These are phyloP conservation scores for Folsomia manolachei DNA, from an alignment of 2,888 invertebrate species.

Conservation along the genomic window DNA sequence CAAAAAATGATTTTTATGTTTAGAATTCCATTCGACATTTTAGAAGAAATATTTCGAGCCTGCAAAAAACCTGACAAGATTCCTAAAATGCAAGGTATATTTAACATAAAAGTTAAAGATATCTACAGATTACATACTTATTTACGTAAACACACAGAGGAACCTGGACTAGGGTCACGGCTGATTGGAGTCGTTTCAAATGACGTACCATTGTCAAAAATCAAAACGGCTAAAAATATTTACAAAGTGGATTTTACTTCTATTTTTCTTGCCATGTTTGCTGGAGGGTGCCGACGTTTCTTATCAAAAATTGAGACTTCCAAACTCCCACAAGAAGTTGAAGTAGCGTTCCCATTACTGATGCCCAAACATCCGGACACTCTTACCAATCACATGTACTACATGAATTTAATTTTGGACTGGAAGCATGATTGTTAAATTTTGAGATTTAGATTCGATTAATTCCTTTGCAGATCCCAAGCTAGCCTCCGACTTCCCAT, in stretches of 20 bases:
- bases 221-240: not conserved
- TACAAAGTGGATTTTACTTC: slow-evolving; percentile 1
- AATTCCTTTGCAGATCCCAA: not conserved
- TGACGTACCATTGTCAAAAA: not conserved
- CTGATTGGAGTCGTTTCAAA: not conserved
- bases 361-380: not conserved
- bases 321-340: not conserved
- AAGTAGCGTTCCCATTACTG: not conserved
- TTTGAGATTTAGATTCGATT: not conserved
- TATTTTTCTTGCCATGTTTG: not conserved
- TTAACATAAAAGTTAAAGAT: not conserved
- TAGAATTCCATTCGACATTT: not conserved
- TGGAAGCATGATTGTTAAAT: not conserved
- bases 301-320: not conserved
- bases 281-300: not conserved
- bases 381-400: not conserved
- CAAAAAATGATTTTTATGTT: not conserved
- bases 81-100: not conserved
- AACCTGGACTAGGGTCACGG: not conserved
- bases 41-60: not conserved
- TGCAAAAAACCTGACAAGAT: not conserved
- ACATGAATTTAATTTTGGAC: no score
- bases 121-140: not conserved
- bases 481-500: not conserved
- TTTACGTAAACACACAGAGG: not conserved